These are phyloP conservation scores for Atlantisia rogersi DNA, from an alignment of 2,113 vertebrate species.

Conservation along the genomic window DNA sequence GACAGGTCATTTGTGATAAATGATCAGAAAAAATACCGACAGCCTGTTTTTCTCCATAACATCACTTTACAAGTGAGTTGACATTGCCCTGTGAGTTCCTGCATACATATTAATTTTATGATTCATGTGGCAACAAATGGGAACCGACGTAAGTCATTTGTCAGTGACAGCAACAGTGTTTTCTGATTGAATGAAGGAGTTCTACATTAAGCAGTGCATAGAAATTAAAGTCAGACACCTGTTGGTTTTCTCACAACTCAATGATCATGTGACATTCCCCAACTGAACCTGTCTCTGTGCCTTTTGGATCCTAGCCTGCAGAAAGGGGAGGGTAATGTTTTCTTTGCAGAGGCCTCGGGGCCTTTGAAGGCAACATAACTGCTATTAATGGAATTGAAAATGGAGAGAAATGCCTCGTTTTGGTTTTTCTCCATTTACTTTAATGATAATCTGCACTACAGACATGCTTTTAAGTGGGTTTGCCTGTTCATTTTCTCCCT, in stretches of 20 bases:
- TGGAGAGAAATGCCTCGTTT: not conserved
- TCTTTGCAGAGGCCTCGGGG: not conserved
- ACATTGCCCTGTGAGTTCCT: not conserved
- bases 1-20: not conserved
- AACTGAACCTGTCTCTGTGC: not conserved
- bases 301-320: not conserved
- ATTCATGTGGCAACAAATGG: not conserved
- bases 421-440: not conserved
- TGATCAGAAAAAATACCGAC: not conserved
- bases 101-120: not conserved
- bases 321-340: not conserved
- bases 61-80: not conserved
- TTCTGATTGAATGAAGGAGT: not conserved
- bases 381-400: not conserved
- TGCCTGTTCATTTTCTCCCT: not conserved
- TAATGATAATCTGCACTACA: not conserved
- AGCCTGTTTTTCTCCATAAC: not conserved
- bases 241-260: not conserved
- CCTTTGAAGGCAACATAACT: not conserved
- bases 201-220: not conserved
- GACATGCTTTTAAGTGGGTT: not conserved
- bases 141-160: not conserved
- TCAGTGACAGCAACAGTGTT: not conserved
- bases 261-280: not conserved
- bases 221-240: not conserved